Evolutionary conservation across 2,888 invertebrate genomes (phyloP).

Genomic region (Lasioglossum pauxillum): DNA sequence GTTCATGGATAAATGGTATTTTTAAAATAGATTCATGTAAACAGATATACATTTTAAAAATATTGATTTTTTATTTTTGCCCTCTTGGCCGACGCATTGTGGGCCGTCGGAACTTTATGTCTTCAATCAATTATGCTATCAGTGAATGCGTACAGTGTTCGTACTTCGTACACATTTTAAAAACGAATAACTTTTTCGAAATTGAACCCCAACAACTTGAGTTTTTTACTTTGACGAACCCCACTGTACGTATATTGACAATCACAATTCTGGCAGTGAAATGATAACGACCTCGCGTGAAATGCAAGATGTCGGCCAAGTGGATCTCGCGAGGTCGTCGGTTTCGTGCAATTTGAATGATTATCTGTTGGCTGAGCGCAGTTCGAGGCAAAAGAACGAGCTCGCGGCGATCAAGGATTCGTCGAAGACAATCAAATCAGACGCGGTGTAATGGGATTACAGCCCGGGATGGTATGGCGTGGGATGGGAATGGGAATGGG

Average conservation of each 20-base stretch:
- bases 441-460: constrained; percentile 31
- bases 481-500: background rate
- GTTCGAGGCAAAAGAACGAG: background rate
- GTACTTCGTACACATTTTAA: no score
- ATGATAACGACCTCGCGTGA: background rate
- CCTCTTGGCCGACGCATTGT: no score
- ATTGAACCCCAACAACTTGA: no score
- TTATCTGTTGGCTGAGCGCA: background rate
- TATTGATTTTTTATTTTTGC: no score
- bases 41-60: no score
- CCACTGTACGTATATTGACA: no score
- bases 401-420: constrained; percentile 7
- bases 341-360: background rate
- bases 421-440: constrained; percentile 26
- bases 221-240: no score
- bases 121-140: no score
- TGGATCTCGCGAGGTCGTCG: background rate
- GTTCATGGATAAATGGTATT: no score
- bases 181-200: no score
- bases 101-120: background rate
- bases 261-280: background rate
- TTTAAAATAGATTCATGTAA: no score
- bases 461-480: background rate
- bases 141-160: no score
- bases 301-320: background rate